phyloP scores from a whole-genome alignment of 2,113 vertebrate species.

The Procavia capensis region DNA sequence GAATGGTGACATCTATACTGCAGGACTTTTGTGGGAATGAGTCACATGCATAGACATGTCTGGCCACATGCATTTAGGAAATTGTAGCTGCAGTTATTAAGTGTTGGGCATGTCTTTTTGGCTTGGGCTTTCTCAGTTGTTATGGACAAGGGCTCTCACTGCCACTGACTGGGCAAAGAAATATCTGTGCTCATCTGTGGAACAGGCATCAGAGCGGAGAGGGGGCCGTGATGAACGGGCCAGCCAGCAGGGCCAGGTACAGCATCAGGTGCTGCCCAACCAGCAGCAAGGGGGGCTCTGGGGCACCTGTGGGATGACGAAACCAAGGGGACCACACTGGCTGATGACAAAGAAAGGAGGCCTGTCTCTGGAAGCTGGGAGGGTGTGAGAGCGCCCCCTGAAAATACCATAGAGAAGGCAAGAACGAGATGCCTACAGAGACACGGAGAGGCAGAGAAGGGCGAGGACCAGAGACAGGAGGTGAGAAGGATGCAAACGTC shows the following conservation, averaged over 20 bases:
- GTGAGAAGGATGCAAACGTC: neutral
- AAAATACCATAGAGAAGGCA: neutral
- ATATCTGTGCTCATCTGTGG: neutral
- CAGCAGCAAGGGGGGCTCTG: neutral
- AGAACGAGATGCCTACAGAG: neutral
- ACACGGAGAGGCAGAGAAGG: neutral
- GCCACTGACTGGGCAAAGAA: neutral
- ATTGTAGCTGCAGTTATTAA: neutral
- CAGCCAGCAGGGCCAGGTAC: neutral
- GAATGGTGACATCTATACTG: neutral
- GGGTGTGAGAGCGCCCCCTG: too few species aligned
- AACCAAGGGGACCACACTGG: too few species aligned
- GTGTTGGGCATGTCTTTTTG: neutral
- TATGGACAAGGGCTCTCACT: rapidly evolving
- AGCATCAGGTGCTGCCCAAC: rapidly evolving
- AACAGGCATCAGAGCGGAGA: neutral
- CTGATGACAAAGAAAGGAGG: neutral
- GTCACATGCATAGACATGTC: rapidly evolving
- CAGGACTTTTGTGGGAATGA: neutral
- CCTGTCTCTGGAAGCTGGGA: neutral
- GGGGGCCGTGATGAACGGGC: neutral
- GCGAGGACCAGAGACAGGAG: neutral
- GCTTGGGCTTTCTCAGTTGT: neutral
- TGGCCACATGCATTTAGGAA: neutral
- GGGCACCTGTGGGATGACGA: rapidly evolving